Base-by-base conservation (phyloP, 2,888 invertebrate species). In the Thera obeliscata region DNA sequence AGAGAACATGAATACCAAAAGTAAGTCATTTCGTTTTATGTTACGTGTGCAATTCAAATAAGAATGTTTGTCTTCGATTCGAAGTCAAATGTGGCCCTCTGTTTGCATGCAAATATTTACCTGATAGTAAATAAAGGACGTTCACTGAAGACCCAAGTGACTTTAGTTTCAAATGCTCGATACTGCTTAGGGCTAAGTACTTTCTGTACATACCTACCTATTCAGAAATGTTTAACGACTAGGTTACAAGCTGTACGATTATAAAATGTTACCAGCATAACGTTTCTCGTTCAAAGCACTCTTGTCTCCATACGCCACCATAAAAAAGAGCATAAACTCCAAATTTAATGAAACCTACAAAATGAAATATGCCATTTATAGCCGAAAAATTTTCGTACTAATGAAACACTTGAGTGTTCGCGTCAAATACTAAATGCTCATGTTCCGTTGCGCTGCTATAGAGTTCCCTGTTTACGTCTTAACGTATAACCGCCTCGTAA, bases 401-500 rank as follows among this genome's bases (percentile, higher is more conserved):
- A 72, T 71, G 74, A 68, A 72, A 70, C 63, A 67, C 59, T 64
- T 59, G 61, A 67, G 65, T 69, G 58, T 62, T 55, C 66, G 54
- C 65, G 56, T 71, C 63, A 61, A 68, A 81, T 82, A 78, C 78
- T 76, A 72, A 80, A 80, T 81, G 79, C 60, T 82, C 78, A 76
- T 82, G 81, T 74, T 69, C 70, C 71, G 80, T 83, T 82, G 78
- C 79, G 78, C 78, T 78, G 78, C 78, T 78, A 78, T 72, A 76
- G 75, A 79, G 76, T 76, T 75, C 75, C 76, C 80, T 82, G 86
- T 88, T 89, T 87, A 89, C 84, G 82, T 83, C 85, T 82, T 82
- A 73, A 77, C 81, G 81, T 86, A 90, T 88, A 90, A 91, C 87
- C 86, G 82, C 84, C 79, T 86, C 87, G 84, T 90, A 89, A 89